Evolutionary conservation across 2,797 vertebrate genomes (phyloP).

Genomic region (Muscicapa striata): DNA sequence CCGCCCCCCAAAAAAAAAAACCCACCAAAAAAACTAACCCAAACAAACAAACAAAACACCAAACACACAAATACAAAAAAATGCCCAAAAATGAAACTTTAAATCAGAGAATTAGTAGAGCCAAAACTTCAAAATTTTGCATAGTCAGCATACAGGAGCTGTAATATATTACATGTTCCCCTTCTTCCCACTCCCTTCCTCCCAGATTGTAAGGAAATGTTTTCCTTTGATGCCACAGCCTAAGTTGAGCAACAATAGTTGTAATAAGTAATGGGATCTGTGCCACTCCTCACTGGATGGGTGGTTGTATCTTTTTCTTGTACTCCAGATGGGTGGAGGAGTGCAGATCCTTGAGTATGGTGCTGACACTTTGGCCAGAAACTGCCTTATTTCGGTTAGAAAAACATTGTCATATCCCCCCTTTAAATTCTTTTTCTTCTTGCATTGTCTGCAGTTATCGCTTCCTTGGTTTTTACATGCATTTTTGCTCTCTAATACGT

Average conservation of each 20-base stretch:
- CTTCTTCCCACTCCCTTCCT: neutral
- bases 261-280: slow-evolving; percentile 30
- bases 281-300: slow-evolving; percentile 36
- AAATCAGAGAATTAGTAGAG: neutral
- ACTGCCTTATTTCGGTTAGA: neutral
- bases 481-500: slow-evolving; percentile 6
- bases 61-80: neutral
- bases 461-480: neutral
- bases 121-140: neutral
- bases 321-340: slow-evolving; percentile 26
- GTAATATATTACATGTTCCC: neutral
- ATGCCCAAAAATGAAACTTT: neutral
- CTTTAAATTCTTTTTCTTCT: neutral
- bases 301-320: slow-evolving; percentile 24
- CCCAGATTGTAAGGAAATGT: neutral
- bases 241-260: slow-evolving; percentile 49
- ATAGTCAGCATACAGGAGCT: neutral
- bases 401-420: neutral
- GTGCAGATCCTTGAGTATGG: neutral
- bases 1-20: neutral
- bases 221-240: slow-evolving; percentile 33
- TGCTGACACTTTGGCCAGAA: slow-evolving; percentile 5
- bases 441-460: neutral
- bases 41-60: neutral
- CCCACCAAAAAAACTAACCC: no score